Evolutionary conservation across 2,888 invertebrate species (phyloP).

Genomic region (Epinotia nisella): DNA sequence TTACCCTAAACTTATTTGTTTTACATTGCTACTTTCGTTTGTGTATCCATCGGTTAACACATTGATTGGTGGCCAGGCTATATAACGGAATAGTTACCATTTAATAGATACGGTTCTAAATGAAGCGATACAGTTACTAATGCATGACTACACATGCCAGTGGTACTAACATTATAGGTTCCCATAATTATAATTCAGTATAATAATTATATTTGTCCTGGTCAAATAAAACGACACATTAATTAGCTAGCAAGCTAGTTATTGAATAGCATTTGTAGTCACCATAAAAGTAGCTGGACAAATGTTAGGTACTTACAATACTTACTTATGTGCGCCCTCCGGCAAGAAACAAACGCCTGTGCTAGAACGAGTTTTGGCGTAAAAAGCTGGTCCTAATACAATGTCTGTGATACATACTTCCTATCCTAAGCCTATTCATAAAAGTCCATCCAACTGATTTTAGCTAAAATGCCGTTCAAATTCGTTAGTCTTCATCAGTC

Average conservation of each 20-base stretch:
- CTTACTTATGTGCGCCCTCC: neutral
- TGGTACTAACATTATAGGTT: neutral
- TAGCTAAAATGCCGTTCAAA: too few species aligned
- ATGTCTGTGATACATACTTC: neutral
- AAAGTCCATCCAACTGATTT: too few species aligned
- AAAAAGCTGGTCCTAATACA: constrained; percentile 2
- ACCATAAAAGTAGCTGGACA: constrained; percentile 5
- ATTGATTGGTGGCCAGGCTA: too few species aligned
- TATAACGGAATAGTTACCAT: too few species aligned
- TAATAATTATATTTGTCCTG: neutral
- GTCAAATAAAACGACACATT: neutral
- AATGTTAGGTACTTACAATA: too few species aligned
- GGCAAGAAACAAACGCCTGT: constrained; percentile 10
- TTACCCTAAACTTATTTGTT: too few species aligned
- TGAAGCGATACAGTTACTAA: too few species aligned
- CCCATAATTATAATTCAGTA: neutral
- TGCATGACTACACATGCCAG: neutral
- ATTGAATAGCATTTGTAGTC: constrained; percentile 6
- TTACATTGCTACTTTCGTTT: too few species aligned
- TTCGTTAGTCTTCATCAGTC: too few species aligned
- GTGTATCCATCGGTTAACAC: too few species aligned
- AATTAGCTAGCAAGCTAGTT: constrained; percentile 5
- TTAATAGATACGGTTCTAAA: too few species aligned
- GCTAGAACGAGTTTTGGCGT: constrained; percentile 7
- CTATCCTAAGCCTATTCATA: neutral